A percentile compares a stretch with the other conserved stretches of the same genome.
Conservation (phyloP, 2,113 vertebrate genomes). For the Oncorhynchus keta region DNA sequence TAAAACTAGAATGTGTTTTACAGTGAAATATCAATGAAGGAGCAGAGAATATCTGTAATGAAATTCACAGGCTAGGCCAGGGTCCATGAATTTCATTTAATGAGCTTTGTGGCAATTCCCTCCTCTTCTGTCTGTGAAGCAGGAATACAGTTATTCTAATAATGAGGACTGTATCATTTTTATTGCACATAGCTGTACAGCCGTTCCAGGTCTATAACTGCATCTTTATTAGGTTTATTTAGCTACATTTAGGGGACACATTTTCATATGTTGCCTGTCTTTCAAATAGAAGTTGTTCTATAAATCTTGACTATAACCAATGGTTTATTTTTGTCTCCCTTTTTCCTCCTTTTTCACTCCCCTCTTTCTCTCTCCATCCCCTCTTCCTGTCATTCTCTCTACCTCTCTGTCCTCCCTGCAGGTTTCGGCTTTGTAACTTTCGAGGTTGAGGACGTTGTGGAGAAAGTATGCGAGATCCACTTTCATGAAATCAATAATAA, state of each 20-base stretch:
- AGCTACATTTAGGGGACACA: constrained; percentile 2
- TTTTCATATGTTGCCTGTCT: constrained; percentile 43
- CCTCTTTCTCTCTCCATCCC: not conserved
- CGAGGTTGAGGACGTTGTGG: constrained; percentile 90
- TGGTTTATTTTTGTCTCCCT: not conserved
- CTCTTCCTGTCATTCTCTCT: constrained; percentile 2
- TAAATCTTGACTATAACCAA: constrained; percentile 33
- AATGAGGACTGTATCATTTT: constrained; percentile 53
- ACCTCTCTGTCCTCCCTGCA: constrained; percentile 41
- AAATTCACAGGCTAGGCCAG: constrained; percentile 47
- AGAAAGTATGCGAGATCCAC: constrained; percentile 94
- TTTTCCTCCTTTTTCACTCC: constrained; percentile 1
- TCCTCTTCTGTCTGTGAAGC: constrained; percentile 37
- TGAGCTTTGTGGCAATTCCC: constrained; percentile 36
- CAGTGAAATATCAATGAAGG: constrained; percentile 51
- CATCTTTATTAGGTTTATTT: constrained; percentile 43
- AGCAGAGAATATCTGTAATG: constrained; percentile 58
- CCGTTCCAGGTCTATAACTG: constrained; percentile 32
- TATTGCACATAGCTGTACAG: constrained; percentile 34
- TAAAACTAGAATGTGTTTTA: constrained; percentile 42
- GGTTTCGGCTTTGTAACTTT: constrained; percentile 94
- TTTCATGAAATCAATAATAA: constrained; percentile 97
- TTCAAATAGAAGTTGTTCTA: constrained; percentile 42
- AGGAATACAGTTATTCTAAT: constrained; percentile 51
- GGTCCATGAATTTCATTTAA: constrained; percentile 61